Evolutionary conservation across 2,113 vertebrate species (phyloP).

Genomic region (Stigmatopora nigra): DNA sequence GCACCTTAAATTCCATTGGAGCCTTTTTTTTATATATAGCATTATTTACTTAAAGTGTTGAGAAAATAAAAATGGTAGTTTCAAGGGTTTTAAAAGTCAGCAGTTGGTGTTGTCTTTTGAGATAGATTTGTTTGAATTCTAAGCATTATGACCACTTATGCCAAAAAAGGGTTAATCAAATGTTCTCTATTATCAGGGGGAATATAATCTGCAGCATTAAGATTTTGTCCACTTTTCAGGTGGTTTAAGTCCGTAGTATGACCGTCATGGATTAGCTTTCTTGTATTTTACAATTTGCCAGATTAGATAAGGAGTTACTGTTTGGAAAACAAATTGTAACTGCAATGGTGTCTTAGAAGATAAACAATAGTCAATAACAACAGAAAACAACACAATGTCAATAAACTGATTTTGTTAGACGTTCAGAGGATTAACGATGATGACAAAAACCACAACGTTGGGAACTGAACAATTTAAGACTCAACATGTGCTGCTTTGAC

Average conservation of each 20-base stretch:
- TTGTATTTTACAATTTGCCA: no score
- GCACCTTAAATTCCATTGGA: constrained; percentile 8
- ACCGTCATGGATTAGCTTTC: no score
- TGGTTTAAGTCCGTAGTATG: not conserved
- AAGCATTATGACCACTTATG: not conserved
- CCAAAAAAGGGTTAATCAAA: not conserved
- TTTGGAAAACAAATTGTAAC: no score
- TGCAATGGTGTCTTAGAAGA: not conserved
- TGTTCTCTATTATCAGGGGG: not conserved
- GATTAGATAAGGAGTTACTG: no score
- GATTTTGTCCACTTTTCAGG: not conserved
- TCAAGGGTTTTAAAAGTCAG: not conserved
- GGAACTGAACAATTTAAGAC: not conserved
- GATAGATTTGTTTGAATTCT: not conserved
- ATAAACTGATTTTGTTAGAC: no score
- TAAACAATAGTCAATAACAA: not conserved
- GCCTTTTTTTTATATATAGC: not conserved
- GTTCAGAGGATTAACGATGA: not conserved
- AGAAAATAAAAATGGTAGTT: not conserved
- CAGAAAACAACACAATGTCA: not conserved
- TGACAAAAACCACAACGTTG: not conserved
- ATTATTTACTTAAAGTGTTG: not conserved
- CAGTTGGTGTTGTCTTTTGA: not conserved
- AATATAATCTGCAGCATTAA: not conserved
- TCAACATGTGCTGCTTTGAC: not conserved